Percentiles rank a stretch among this genome's conserved stretches.
Evolutionary conservation across 1,140 invertebrate genomes (phyloP).

Genomic region (Idris sp.): DNA sequence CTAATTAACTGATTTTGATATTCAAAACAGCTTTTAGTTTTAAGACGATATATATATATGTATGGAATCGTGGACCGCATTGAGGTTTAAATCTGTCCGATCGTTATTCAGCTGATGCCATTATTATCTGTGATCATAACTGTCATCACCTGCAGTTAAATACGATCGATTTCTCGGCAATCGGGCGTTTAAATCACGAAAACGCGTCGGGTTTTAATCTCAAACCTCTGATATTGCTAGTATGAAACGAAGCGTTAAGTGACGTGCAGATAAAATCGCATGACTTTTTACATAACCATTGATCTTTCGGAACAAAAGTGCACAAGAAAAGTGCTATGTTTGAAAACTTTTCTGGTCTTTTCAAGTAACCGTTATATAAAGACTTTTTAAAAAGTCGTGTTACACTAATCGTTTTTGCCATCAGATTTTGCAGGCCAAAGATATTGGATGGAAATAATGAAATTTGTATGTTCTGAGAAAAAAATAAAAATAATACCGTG

Average conservation of each 20-base stretch:
- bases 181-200: constrained; percentile 44
- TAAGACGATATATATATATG: constrained; percentile 12
- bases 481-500: too few species aligned
- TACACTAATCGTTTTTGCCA: constrained; percentile 3
- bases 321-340: constrained; percentile 18
- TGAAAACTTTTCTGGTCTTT: constrained; percentile 9
- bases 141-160: constrained; percentile 45
- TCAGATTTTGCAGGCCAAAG: too few species aligned
- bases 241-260: constrained; percentile 40
- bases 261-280: constrained; percentile 32
- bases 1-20: constrained; percentile 28
- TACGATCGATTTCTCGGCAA: constrained; percentile 27
- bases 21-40: constrained; percentile 6
- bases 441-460: too few species aligned
- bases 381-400: constrained; percentile 3
- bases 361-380: neutral
- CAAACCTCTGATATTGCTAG: constrained; percentile 20
- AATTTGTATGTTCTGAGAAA: too few species aligned
- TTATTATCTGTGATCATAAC: constrained; percentile 42
- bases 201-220: constrained; percentile 37
- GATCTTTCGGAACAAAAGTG: constrained; percentile 28
- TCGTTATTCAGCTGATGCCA: constrained; percentile 31
- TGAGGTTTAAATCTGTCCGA: neutral
- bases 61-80: neutral
- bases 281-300: constrained; percentile 25